phyloP scores from a whole-genome alignment of 2,797 vertebrate species.

The Malurus splendens region DNA sequence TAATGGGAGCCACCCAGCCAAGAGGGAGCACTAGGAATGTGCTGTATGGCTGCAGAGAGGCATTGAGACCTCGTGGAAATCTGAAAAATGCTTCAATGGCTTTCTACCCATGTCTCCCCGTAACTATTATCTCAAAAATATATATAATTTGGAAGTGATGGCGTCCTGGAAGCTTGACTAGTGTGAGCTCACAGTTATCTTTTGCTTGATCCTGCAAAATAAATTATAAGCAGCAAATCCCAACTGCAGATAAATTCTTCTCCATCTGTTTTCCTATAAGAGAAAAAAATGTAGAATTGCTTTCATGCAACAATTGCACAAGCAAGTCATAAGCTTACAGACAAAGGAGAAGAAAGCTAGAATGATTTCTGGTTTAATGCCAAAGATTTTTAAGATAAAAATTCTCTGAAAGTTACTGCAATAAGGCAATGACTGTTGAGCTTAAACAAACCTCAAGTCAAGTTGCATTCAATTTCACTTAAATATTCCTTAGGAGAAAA shows the following conservation, averaged over 20 bases:
- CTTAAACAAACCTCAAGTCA: conserved; percentile 63
- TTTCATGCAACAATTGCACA: conserved; percentile 61
- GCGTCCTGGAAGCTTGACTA: conserved; percentile 19
- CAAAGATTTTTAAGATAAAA: conserved; percentile 69
- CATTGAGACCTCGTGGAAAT: conserved; percentile 24
- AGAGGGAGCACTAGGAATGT: conserved; percentile 61
- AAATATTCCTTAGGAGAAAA: conserved; percentile 69
- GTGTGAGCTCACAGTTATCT: conserved; percentile 42
- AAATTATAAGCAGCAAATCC: conserved; percentile 67
- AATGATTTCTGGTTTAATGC: conserved; percentile 58
- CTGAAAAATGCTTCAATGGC: conserved; percentile 15
- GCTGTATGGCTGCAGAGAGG: conserved; percentile 27
- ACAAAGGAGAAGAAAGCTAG: conserved; percentile 51
- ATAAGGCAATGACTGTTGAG: conserved; percentile 62
- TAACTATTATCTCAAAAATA: conserved; percentile 53
- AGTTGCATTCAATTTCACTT: conserved; percentile 68
- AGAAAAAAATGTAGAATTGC: conserved; percentile 53
- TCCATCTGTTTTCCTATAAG: conserved; percentile 67
- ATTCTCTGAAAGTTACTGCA: conserved; percentile 58
- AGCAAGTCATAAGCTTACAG: conserved; percentile 57
- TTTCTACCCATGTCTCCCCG: conserved; percentile 18
- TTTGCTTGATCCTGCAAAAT: conserved; percentile 65
- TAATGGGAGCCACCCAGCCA: conserved; percentile 61
- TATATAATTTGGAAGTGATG: conserved; percentile 23
- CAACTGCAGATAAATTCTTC: conserved; percentile 64